Evolutionary conservation across 2,113 vertebrate species (phyloP), one percentile per base, ranked within the genome.

Genomic region (Suncus etruscus): DNA sequence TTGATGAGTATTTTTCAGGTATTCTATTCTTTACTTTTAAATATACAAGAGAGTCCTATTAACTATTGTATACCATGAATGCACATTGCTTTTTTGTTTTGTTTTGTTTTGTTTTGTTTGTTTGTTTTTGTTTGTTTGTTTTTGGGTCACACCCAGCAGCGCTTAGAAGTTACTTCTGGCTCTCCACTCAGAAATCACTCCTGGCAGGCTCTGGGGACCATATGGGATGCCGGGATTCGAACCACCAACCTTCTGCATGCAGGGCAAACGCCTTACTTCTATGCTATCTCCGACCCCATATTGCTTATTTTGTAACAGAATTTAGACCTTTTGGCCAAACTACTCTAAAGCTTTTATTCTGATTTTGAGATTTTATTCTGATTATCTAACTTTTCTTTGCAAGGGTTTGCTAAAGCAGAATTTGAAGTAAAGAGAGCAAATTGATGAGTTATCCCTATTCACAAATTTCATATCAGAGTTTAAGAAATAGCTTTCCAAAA

Each of bases 401-500:
- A 80, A 54, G 54, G 32, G 29, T 39, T 39, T 39, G 10, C 61
- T 85, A 12, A 54, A 69, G 85, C n/a, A 83, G 61, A 83, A 70
- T 32, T 45, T 74, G 69, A 91, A 66, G 29, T 84, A 22, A 22
- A 63, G 47, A 80, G 66, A 78, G 72, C 18, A 11, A 81, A 68
- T 24, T 94, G 31, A 65, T 18, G 45, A 63, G 61, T 75, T 88
- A 86, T 78, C 50, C 72, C 65, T 31, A 39, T 39, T 39, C 5
- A 39, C 5, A 39, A 39, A 5, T 39, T 39, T 39, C 39, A 39
- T 29, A n/a, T 12, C 29, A 70, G 16, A 48, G 11, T 61, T 86
- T 63, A 68, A 86, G n/a, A 94, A 27, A 32, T 66, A 70, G 31
- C 51, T 80, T 89, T 77, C 81, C 25, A 84, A 89, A 91, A 85